Percentiles rank a stretch among this genome's conserved stretches.
Evolutionary conservation across 2,113 vertebrate genomes (phyloP).

Genomic region (Camarhynchus parvulus): DNA sequence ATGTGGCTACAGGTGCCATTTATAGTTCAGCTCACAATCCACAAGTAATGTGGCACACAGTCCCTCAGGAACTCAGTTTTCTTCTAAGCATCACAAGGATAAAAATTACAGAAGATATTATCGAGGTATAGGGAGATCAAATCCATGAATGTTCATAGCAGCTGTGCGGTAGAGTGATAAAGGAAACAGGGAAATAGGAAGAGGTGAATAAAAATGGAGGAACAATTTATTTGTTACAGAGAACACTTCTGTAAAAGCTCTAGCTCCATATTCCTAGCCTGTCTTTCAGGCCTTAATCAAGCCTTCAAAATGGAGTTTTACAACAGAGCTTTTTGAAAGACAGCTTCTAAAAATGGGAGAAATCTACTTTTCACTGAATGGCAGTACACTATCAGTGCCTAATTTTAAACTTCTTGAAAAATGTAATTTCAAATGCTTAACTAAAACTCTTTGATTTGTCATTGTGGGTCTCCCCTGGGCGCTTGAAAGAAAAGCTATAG

Average conservation of each 20-base stretch:
- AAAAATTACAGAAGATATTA: conserved; percentile 6
- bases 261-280: background rate
- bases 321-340: background rate
- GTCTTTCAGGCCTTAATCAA: background rate
- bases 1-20: rapidly evolving
- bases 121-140: background rate
- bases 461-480: background rate
- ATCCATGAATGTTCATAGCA: background rate
- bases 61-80: background rate
- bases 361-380: background rate
- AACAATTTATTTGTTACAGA: background rate
- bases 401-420: background rate
- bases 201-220: background rate
- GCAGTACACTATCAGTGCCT: background rate
- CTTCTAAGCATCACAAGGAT: background rate
- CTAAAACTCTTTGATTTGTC: background rate
- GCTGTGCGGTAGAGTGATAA: background rate
- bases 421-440: background rate
- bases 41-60: background rate
- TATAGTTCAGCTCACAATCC: background rate
- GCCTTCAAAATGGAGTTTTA: background rate
- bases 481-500: background rate
- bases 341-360: background rate
- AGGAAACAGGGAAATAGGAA: background rate
- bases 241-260: background rate